phyloP scores from a whole-genome alignment of 2,797 vertebrate genomes.

The Liparis tanakae region DNA sequence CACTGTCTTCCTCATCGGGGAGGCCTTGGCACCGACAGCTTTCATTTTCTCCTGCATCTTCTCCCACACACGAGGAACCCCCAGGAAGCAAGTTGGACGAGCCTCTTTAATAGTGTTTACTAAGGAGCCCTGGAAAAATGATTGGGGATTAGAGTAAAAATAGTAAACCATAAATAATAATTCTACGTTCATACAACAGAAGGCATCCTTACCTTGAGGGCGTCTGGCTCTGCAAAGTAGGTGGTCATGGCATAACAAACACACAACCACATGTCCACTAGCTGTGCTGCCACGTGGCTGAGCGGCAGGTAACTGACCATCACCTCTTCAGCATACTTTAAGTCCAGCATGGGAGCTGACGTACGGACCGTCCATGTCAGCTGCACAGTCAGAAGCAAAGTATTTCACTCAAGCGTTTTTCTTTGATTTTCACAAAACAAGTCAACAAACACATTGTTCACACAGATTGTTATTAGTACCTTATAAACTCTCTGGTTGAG shows the following conservation, averaged over 20 bases:
- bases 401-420: neutral
- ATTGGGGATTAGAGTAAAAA: neutral
- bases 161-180: neutral
- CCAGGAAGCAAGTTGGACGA: constrained; percentile 82
- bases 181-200: neutral
- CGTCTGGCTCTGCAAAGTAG: constrained; percentile 85
- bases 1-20: constrained; percentile 75
- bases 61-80: constrained; percentile 87
- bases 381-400: constrained; percentile 54
- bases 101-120: constrained; percentile 81
- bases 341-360: constrained; percentile 14
- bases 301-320: constrained; percentile 86
- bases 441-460: neutral
- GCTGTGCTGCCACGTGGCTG: constrained; percentile 84
- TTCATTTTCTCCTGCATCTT: constrained; percentile 88
- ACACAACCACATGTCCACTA: constrained; percentile 85
- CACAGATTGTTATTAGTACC: neutral
- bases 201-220: constrained; percentile 78
- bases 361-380: constrained; percentile 80
- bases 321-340: constrained; percentile 52
- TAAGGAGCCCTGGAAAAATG: constrained; percentile 77
- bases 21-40: constrained; percentile 70
- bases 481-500: neutral
- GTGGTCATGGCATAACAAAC: constrained; percentile 68
- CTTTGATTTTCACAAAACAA: neutral